Conservation (phyloP, 2,888 invertebrate species). For the Trichacis sp. region DNA sequence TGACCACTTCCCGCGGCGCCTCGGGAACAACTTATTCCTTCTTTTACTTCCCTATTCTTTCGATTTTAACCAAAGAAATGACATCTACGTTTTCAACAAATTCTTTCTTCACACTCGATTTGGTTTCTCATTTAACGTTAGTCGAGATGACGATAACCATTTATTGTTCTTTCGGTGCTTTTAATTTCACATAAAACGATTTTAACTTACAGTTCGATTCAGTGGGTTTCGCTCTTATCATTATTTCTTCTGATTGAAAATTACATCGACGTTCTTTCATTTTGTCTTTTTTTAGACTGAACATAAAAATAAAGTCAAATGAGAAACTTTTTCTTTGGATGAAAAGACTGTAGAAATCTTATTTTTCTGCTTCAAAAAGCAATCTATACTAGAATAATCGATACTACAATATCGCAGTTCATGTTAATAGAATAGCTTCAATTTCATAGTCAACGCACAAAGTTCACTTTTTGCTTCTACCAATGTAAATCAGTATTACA, state of each 20-base stretch:
- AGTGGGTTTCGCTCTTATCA: constrained; percentile 7
- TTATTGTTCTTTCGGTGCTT: constrained; percentile 15
- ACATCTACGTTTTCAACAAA: constrained; percentile 41
- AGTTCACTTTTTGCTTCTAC: no score
- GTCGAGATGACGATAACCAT: constrained; percentile 15
- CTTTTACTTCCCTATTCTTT: constrained; percentile 7
- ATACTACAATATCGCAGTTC: no score
- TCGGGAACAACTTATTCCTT: constrained; percentile 29
- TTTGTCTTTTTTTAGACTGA: neutral
- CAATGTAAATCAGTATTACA: no score
- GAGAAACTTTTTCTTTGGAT: no score
- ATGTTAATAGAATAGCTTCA: no score
- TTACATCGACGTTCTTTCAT: neutral
- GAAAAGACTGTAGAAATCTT: no score
- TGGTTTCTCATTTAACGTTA: constrained; percentile 28
- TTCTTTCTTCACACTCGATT: constrained; percentile 35
- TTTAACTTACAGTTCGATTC: constrained; percentile 9
- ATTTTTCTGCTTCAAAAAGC: no score
- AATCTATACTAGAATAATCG: no score
- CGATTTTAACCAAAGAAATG: constrained; percentile 36
- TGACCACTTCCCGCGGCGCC: constrained; percentile 41
- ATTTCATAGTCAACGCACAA: no score
- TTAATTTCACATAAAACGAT: constrained; percentile 9
- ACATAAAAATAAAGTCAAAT: no score
- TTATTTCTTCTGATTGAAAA: constrained; percentile 8